Base-by-base conservation (phyloP, 2,888 invertebrate genomes). In the Caprella mutica region DNA sequence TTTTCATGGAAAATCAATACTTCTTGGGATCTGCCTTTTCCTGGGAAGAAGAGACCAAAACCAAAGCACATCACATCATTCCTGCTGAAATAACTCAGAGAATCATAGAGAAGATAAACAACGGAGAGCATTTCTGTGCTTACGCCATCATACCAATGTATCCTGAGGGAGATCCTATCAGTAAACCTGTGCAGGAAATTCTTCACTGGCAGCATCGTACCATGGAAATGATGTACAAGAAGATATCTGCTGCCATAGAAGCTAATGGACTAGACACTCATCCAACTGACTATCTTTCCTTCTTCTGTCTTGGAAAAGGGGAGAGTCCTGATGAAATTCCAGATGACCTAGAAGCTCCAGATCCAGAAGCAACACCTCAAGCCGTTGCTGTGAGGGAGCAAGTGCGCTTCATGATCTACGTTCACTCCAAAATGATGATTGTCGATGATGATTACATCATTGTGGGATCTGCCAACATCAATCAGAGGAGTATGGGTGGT, bases 1-100 rank as follows among this genome's bases (percentile, higher is more conserved):
- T 66, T n/a, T 66, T 56, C 48, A 56, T 66, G 39, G 66, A 66
- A 48, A 66, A 66, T 33, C 66, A 66, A 51, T 66, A 66, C 42
- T 66, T 66, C 38, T 38, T 65, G 6, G 66, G 66, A 12, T 65
- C 65, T 26, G 65, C 66, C 23, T 66, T 58, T 44, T 29, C 55
- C 12, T 66, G 66, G 66, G 53, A 61, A 40, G 59, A 59, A 17
- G 63, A 65, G 40, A 65, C 58, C 39, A 24, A 35, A 19, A 65
- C 65, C 2, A 63, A 65, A 38, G 62, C 65, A 2, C 61, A 65
- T 50, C 65, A 66, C 29, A 46, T 66, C 19, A 63, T 66, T 14
- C 66, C 66, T n/a, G 51, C 55, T 24, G 66, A 66, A 44, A 55
- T 66, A 19, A 55, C 60, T 19, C 58, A 65, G 50, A 56, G 57